Percentiles rank a stretch among this genome's conserved stretches.
Evolutionary conservation across 2,888 invertebrate genomes (phyloP).

Genomic region (Monopis laevigella): DNA sequence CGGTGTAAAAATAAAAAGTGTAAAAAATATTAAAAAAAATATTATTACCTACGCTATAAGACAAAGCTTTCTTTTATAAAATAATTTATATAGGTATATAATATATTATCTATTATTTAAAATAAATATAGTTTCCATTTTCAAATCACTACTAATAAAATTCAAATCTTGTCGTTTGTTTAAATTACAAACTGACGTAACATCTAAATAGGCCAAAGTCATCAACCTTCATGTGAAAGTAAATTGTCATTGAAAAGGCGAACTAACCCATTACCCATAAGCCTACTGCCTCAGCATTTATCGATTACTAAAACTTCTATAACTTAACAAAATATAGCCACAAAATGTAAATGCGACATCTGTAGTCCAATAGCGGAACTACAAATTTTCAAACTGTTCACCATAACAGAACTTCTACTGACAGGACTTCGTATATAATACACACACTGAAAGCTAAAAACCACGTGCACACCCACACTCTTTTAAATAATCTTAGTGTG

Average conservation of each 20-base stretch:
- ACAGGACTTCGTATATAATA: not conserved
- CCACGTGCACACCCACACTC: slow-evolving; percentile 10
- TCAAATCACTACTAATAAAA: not conserved
- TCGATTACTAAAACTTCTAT: slow-evolving; percentile 16
- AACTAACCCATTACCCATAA: slow-evolving; percentile 18
- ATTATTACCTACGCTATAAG: too few species aligned
- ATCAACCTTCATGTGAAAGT: slow-evolving; percentile 20
- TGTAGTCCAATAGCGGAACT: not conserved
- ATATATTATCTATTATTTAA: not conserved
- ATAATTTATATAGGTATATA: too few species aligned
- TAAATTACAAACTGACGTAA: too few species aligned
- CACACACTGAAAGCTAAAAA: slow-evolving; percentile 2
- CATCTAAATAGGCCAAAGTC: not conserved
- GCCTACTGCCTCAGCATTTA: slow-evolving; percentile 20
- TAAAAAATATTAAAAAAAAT: too few species aligned
- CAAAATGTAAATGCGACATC: too few species aligned
- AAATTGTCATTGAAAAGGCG: slow-evolving; percentile 20
- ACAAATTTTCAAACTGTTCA: not conserved
- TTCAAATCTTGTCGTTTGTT: not conserved
- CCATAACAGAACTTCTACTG: not conserved
- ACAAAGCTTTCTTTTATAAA: too few species aligned
- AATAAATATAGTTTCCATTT: not conserved
- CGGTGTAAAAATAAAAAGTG: too few species aligned
- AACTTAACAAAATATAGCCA: too few species aligned
- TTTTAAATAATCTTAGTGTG: not conserved